phyloP scores from a whole-genome alignment of 2,113 vertebrate genomes.

The Athene noctua region DNA sequence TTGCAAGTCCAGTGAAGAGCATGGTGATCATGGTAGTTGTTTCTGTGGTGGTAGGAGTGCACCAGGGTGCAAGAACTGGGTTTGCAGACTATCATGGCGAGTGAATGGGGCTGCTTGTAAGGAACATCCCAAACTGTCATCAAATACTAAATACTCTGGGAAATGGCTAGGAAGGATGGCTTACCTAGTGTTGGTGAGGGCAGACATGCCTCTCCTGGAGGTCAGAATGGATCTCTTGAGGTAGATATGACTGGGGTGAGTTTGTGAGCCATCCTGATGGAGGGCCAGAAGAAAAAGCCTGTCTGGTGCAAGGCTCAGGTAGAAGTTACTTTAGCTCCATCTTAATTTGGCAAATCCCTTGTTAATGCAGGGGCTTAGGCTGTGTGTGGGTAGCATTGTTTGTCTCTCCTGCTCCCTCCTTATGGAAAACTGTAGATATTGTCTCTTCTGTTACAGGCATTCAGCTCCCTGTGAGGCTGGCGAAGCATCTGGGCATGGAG shows the following conservation, averaged over 20 bases:
- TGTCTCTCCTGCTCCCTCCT: neutral
- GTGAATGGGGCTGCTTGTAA: neutral
- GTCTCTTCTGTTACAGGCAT: neutral
- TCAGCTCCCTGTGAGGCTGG: neutral
- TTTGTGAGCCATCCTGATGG: neutral
- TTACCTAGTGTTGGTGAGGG: neutral
- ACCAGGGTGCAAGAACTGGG: neutral
- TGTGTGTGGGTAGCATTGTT: neutral
- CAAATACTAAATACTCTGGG: neutral
- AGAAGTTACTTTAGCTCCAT: neutral
- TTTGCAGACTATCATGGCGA: neutral
- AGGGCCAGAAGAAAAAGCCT: neutral
- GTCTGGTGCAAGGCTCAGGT: neutral
- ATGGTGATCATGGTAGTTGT: neutral
- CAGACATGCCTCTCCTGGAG: neutral
- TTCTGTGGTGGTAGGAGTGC: neutral
- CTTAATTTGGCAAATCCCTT: neutral
- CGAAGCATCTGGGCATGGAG: neutral
- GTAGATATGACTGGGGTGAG: neutral
- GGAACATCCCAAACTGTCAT: neutral
- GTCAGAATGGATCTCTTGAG: neutral
- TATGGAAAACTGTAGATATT: fast-evolving
- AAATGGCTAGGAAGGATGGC: neutral
- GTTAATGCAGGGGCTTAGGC: neutral
- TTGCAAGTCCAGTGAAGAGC: neutral